Evolutionary conservation across 53 echinoderm and acorn worm genomes (phyloP).

Genomic region (Zoroaster sp.): DNA sequence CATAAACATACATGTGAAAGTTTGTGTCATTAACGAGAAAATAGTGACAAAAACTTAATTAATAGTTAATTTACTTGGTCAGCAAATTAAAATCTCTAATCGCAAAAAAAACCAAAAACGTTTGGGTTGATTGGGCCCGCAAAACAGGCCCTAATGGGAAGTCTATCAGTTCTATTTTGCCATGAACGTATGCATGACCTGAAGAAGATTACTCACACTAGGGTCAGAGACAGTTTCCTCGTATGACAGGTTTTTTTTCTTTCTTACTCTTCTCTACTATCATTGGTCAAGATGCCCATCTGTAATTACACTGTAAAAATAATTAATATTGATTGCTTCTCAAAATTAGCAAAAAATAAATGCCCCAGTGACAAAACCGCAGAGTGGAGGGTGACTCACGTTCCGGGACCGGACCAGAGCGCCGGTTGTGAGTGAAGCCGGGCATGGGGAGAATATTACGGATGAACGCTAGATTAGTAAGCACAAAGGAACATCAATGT

Average conservation of each 20-base stretch:
- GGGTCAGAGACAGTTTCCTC: background rate
- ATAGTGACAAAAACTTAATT: too few relatives aligned
- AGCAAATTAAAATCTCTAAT: too few relatives aligned
- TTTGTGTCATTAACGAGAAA: too few relatives aligned
- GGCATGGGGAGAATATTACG: background rate
- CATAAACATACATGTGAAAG: too few relatives aligned
- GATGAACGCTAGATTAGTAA: background rate
- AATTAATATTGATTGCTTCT: slow-evolving; percentile 58
- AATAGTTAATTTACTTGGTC: too few relatives aligned
- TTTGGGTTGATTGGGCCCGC: too few relatives aligned
- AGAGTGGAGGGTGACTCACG: slow-evolving; percentile 42
- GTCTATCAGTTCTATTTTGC: background rate
- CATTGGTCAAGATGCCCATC: slow-evolving; percentile 31
- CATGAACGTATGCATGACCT: slow-evolving; percentile 28
- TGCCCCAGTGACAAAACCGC: slow-evolving; percentile 28
- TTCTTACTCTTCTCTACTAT: background rate
- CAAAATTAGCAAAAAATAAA: slow-evolving; percentile 4
- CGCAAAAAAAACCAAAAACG: too few relatives aligned
- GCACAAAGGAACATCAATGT: background rate
- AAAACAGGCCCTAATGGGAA: background rate
- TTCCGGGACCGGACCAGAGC: background rate
- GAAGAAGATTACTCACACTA: slow-evolving; percentile 24
- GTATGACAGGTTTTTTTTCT: slow-evolving; percentile 2
- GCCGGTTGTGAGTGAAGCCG: background rate
- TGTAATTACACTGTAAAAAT: slow-evolving; percentile 57